Evolutionary conservation across 1,140 invertebrate species (phyloP).

Genomic region (Paralvinella palmiformis): DNA sequence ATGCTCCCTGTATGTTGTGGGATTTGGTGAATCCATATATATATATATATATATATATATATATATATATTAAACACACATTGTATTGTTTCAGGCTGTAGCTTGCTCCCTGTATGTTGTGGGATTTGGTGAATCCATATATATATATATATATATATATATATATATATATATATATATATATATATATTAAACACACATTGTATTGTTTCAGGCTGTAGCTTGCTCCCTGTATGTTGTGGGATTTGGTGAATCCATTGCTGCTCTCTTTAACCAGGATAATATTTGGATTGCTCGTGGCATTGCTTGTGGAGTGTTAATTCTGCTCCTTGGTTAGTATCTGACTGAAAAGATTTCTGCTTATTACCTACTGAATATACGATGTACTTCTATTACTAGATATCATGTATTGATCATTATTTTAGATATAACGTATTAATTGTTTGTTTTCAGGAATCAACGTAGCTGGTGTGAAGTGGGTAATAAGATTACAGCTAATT

Average conservation of each 20-base stretch:
- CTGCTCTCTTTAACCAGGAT: constrained; percentile 65
- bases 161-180: constrained; percentile 54
- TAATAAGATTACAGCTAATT: constrained; percentile 67
- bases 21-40: constrained; percentile 94
- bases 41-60: too few species aligned
- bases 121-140: constrained; percentile 92
- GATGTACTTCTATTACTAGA: too few species aligned
- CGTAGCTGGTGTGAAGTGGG: constrained; percentile 62
- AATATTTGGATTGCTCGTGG: constrained; percentile 59
- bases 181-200: too few species aligned
- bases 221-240: constrained; percentile 90
- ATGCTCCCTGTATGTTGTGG: constrained; percentile 87
- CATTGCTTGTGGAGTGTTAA: constrained; percentile 39
- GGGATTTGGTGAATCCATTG: constrained; percentile 93
- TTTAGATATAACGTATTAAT: constrained; percentile 39
- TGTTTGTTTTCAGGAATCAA: constrained; percentile 72
- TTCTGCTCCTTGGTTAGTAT: constrained; percentile 49
- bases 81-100: constrained; percentile 54
- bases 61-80: too few species aligned
- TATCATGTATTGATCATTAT: neutral
- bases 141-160: too few species aligned
- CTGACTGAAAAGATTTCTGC: too few species aligned
- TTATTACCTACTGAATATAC: too few species aligned
- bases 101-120: constrained; percentile 89
- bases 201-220: constrained; percentile 76